These are phyloP conservation scores for Melanotaenia parkinsoni DNA, from an alignment of 2,797 vertebrate genomes.

Conservation along the genomic window DNA sequence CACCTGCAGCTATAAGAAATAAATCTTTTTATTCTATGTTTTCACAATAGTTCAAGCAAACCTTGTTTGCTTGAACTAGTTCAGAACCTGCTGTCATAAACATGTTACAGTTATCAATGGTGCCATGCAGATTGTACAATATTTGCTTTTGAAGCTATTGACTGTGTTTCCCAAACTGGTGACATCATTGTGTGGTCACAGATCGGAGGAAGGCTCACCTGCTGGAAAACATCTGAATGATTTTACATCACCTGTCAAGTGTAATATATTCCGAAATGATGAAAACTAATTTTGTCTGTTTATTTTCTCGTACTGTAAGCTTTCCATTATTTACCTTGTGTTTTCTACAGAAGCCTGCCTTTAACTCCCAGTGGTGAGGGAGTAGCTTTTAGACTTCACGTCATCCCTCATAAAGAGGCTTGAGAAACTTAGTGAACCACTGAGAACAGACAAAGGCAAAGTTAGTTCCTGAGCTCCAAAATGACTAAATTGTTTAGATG, in stretches of 20 bases:
- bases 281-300: no score
- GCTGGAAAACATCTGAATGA: neutral
- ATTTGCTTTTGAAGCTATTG: neutral
- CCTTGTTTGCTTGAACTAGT: neutral
- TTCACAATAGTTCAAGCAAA: neutral
- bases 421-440: slow-evolving; percentile 14
- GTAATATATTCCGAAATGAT: neutral
- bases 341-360: neutral
- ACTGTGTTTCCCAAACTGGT: neutral
- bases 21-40: neutral
- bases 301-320: neutral
- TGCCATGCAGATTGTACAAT: neutral
- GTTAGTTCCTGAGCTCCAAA: slow-evolving; percentile 40
- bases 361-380: neutral
- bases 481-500: slow-evolving; percentile 44
- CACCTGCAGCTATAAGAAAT: neutral
- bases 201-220: neutral
- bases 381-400: slow-evolving; percentile 11
- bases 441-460: slow-evolving; percentile 43
- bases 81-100: neutral
- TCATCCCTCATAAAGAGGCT: slow-evolving; percentile 41
- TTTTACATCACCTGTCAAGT: neutral
- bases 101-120: neutral
- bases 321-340: neutral
- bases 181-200: neutral